Conservation (phyloP, 2,888 invertebrate genomes). For the Drosophila affinis region DNA sequence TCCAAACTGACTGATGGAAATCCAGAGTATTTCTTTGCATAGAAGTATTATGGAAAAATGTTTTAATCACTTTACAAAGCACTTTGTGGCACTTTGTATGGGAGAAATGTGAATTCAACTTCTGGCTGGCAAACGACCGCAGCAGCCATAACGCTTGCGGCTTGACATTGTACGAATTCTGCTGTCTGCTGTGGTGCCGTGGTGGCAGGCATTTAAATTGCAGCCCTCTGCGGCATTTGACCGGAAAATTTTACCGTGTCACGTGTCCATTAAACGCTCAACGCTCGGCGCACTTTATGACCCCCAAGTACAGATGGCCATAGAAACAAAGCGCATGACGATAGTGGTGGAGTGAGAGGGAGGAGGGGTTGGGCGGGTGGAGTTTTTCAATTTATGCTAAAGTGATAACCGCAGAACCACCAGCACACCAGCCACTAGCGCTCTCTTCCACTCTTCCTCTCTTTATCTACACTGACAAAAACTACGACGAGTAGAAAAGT, state of each 20-base stretch:
- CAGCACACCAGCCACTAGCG: no score
- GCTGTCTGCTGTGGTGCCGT: neutral
- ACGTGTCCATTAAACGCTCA: conserved; percentile 45
- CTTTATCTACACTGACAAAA: neutral
- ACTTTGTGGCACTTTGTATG: no score
- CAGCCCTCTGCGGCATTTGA: neutral
- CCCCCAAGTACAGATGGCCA: conserved; percentile 18
- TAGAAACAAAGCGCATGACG: neutral
- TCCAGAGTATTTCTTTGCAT: no score
- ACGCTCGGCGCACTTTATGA: conserved; percentile 46
- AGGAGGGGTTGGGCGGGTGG: neutral
- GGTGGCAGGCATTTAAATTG: conserved; percentile 25
- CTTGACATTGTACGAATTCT: neutral
- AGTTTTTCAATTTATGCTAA: conserved; percentile 42
- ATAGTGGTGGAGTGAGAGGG: neutral
- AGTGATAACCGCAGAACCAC: conserved; percentile 40
- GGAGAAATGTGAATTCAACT: no score
- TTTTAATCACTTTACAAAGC: no score
- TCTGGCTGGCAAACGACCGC: no score
- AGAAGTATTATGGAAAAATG: no score
- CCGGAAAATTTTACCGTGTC: conserved; percentile 10
- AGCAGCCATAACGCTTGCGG: neutral
- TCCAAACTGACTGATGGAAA: no score
- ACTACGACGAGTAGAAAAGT: neutral
- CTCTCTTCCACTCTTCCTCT: no score